These are phyloP conservation scores for Sander lucioperca DNA, from an alignment of 2,113 vertebrate species.

Conservation along the genomic window DNA sequence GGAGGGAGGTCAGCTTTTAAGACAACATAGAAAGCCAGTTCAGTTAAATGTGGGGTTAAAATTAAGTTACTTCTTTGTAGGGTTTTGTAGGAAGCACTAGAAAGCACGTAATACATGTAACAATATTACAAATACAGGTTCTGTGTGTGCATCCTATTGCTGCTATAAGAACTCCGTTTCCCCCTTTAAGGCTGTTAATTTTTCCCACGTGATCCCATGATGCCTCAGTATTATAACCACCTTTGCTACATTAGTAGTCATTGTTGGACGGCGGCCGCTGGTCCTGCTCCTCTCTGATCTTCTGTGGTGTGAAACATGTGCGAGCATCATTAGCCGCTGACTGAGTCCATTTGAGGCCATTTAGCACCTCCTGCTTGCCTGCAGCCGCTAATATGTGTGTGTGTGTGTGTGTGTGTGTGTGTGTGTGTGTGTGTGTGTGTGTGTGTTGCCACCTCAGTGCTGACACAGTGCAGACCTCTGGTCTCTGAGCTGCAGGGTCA, in stretches of 20 bases:
- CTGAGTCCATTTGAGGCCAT: conserved; percentile 73
- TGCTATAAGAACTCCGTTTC: background rate
- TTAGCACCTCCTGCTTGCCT: conserved; percentile 72
- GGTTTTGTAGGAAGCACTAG: background rate
- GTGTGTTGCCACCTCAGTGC: conserved; percentile 32
- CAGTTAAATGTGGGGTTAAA: background rate
- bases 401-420: conserved; percentile 6
- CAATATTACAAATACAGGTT: background rate
- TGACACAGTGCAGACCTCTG: conserved; percentile 35
- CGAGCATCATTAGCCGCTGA: conserved; percentile 67
- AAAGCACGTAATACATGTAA: background rate
- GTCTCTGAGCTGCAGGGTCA: conserved; percentile 22
- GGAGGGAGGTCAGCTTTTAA: background rate
- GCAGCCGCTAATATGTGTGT: conserved; percentile 34
- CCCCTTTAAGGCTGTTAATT: background rate
- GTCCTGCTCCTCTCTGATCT: conserved; percentile 19
- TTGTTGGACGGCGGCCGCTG: background rate
- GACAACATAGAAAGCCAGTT: background rate
- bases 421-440: conserved; percentile 8
- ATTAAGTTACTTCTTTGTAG: background rate
- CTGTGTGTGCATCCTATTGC: background rate
- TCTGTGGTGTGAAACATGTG: conserved; percentile 62
- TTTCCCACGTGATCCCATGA: background rate
- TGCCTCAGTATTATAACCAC: background rate
- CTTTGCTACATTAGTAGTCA: conserved; percentile 28